Evolutionary conservation across 2,888 invertebrate genomes (phyloP).

Genomic region (Parnassius orleans): DNA sequence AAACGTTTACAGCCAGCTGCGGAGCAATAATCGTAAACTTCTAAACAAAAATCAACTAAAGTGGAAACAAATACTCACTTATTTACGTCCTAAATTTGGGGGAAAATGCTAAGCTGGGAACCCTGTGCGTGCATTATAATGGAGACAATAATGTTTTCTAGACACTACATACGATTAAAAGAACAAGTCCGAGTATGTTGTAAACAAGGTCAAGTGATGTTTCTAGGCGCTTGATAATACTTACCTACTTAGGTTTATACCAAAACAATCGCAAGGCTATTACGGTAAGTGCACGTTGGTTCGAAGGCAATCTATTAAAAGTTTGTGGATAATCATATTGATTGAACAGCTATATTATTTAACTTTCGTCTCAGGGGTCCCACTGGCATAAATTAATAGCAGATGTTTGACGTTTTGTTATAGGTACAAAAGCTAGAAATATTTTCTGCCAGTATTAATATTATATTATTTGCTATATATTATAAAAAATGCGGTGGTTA

Average conservation of each 20-base stretch:
- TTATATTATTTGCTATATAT: too few species aligned
- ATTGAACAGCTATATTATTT: slow-evolving; percentile 66
- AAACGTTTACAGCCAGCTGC: too few species aligned
- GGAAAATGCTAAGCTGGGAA: too few species aligned
- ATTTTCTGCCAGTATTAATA: too few species aligned
- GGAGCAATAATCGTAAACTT: too few species aligned
- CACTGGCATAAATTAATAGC: slow-evolving; percentile 30
- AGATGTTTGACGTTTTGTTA: slow-evolving; percentile 9
- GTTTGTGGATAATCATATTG: slow-evolving; percentile 60
- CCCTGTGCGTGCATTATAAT: too few species aligned
- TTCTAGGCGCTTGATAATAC: slow-evolving; percentile 25
- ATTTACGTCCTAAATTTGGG: too few species aligned
- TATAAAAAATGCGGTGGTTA: too few species aligned
- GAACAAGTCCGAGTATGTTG: background rate
- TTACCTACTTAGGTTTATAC: slow-evolving; percentile 25
- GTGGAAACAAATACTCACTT: too few species aligned
- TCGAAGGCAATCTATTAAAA: slow-evolving; percentile 71
- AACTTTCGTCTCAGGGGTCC: slow-evolving; percentile 44
- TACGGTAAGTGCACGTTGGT: slow-evolving; percentile 62
- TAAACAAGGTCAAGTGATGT: slow-evolving; percentile 16
- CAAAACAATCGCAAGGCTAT: slow-evolving; percentile 41
- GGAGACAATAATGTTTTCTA: too few species aligned
- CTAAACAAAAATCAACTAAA: too few species aligned
- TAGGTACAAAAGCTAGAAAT: background rate
- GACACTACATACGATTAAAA: too few species aligned